phyloP scores from a whole-genome alignment of 2,797 vertebrate species.

The Myotis pilosus region DNA sequence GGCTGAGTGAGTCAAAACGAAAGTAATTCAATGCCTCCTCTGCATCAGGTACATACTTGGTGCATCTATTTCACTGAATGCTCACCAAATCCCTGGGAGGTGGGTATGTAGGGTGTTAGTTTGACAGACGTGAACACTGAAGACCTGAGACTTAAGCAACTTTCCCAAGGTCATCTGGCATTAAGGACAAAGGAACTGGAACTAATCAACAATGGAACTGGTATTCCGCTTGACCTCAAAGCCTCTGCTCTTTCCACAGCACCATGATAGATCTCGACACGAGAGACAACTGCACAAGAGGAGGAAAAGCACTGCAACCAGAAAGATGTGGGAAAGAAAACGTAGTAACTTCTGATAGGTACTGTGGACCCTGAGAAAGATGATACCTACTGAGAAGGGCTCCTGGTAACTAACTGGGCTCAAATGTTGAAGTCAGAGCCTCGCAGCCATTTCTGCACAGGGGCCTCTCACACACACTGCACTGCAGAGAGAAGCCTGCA shows the following conservation, averaged over 20 bases:
- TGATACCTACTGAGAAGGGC: background rate
- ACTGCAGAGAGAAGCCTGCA: background rate
- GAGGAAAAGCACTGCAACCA: background rate
- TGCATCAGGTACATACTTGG: rapidly evolving
- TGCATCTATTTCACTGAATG: background rate
- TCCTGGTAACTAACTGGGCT: background rate
- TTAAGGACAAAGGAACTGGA: background rate
- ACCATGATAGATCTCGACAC: background rate
- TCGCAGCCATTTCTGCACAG: background rate
- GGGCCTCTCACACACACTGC: background rate
- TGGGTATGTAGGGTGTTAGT: background rate
- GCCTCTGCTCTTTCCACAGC: background rate
- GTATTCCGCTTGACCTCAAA: background rate
- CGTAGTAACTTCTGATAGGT: too few species aligned
- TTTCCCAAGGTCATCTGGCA: background rate
- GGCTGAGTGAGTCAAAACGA: background rate
- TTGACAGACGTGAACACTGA: background rate
- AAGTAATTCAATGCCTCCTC: background rate
- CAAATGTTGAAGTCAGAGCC: background rate
- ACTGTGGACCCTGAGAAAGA: background rate
- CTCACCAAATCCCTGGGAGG: background rate
- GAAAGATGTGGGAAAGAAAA: background rate
- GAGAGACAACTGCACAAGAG: background rate
- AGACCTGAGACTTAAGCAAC: background rate
- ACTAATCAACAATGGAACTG: background rate